A percentile compares a stretch with the other conserved stretches of the same genome.
Conservation (phyloP, 2,113 vertebrate genomes). For the Romanogobio albipinnatus region DNA sequence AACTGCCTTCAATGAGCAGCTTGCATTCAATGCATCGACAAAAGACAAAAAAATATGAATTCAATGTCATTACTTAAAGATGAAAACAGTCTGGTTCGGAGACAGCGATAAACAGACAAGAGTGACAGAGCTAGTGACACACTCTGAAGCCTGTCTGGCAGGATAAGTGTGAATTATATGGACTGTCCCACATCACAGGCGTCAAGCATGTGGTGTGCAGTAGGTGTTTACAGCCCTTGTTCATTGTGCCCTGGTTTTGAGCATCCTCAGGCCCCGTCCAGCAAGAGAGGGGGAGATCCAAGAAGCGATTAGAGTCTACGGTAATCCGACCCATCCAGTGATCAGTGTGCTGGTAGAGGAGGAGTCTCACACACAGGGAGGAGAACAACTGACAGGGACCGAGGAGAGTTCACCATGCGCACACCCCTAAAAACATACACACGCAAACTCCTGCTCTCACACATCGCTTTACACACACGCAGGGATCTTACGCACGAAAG, state of each 20-base stretch:
- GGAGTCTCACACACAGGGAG: conserved; percentile 49
- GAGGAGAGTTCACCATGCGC: conserved; percentile 34
- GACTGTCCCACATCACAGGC: not conserved
- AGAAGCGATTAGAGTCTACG: conserved; percentile 76
- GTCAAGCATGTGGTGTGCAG: conserved; percentile 6
- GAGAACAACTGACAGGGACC: conserved; percentile 60
- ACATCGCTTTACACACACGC: conserved; percentile 33
- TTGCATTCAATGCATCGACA: not conserved
- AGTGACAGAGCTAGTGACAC: not conserved
- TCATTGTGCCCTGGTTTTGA: not conserved
- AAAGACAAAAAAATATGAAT: not conserved
- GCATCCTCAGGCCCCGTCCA: conserved; percentile 18
- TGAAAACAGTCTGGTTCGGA: not conserved
- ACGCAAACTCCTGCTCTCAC: conserved; percentile 36
- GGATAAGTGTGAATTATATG: not conserved
- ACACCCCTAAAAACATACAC: conserved; percentile 40
- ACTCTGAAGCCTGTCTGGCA: conserved; percentile 3
- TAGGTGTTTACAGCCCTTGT: conserved; percentile 9
- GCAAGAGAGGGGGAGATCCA: conserved; percentile 73
- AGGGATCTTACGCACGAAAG: conserved; percentile 40
- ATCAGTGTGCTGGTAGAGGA: conserved; percentile 64
- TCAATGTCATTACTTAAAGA: not conserved
- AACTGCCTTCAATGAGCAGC: not conserved
- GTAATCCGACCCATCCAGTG: conserved; percentile 78
- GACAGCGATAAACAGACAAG: not conserved